A percentile compares a stretch with the other conserved stretches of the same genome.
Evolutionary conservation across 2,113 vertebrate genomes (phyloP).

Genomic region (Cephalophus harveyi): DNA sequence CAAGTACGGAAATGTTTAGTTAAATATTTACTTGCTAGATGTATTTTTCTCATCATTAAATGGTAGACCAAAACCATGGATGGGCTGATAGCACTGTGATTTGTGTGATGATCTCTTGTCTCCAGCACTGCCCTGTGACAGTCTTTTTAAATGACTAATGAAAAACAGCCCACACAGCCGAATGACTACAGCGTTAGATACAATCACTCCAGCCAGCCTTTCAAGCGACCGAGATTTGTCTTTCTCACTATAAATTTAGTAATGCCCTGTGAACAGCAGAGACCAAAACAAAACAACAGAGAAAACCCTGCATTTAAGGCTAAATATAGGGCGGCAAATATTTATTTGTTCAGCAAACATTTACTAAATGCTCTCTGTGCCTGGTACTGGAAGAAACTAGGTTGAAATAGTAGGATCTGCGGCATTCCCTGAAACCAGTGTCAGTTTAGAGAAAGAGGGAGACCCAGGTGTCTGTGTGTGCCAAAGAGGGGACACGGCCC

Average conservation of each 20-base stretch:
- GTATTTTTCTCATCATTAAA: constrained; percentile 53
- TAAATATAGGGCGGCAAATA: not conserved
- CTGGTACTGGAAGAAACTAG: not conserved
- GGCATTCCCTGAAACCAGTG: not conserved
- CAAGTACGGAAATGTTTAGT: not conserved
- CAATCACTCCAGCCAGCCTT: not conserved
- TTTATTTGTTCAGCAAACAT: not conserved
- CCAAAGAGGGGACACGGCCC: not conserved
- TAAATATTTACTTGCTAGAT: constrained; percentile 49
- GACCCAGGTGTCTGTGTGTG: not conserved
- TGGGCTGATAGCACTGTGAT: constrained; percentile 40
- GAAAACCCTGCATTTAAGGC: not conserved
- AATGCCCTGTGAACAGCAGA: constrained; percentile 21
- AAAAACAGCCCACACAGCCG: constrained; percentile 8
- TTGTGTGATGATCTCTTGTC: constrained; percentile 50
- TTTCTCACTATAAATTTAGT: constrained; percentile 25
- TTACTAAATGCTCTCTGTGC: not conserved
- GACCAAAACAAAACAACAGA: not conserved
- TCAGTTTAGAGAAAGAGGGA: not conserved
- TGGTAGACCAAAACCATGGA: constrained; percentile 15
- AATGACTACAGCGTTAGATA: not conserved
- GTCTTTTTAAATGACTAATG: constrained; percentile 46
- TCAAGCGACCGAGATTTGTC: not conserved
- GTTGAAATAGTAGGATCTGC: not conserved
- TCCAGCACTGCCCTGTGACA: not conserved